These are phyloP conservation scores for Lethocerus indicus DNA, from an alignment of 1,140 invertebrate genomes.

Conservation along the genomic window DNA sequence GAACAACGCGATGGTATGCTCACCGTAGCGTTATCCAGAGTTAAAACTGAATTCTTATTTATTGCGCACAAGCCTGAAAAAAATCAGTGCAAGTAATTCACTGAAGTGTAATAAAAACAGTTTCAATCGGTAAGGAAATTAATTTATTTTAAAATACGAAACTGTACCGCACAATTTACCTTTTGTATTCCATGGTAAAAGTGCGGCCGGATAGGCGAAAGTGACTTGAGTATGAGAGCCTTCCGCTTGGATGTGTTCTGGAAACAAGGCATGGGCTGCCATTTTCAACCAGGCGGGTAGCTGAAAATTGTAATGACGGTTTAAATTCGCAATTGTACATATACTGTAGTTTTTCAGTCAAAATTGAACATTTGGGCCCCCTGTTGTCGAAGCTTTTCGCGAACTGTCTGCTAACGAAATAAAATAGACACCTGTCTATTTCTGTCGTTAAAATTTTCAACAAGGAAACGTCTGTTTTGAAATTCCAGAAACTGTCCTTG, in stretches of 20 bases:
- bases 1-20: slow-evolving; percentile 16
- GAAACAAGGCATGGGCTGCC: slow-evolving; percentile 20
- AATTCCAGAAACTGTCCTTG: too few relatives aligned
- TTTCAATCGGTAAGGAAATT: not conserved
- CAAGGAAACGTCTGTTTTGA: too few relatives aligned
- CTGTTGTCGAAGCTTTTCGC: too few relatives aligned
- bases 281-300: slow-evolving; percentile 21
- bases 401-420: too few relatives aligned
- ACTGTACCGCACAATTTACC: slow-evolving; percentile 6
- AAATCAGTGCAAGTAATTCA: not conserved
- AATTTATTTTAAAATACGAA: not conserved
- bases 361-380: too few relatives aligned
- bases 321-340: not conserved
- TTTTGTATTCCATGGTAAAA: slow-evolving; percentile 18
- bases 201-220: slow-evolving; percentile 13
- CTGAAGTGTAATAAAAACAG: not conserved
- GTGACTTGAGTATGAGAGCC: slow-evolving; percentile 16
- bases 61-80: slow-evolving; percentile 20
- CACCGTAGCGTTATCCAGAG: slow-evolving; percentile 21
- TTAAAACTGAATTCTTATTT: slow-evolving; percentile 17
- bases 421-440: too few relatives aligned
- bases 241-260: slow-evolving; percentile 19
- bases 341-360: not conserved
- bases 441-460: too few relatives aligned
- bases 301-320: slow-evolving; percentile 11